These are phyloP conservation scores for Allolobophora icterica DNA, from an alignment of 2,888 invertebrate genomes.

Conservation along the genomic window DNA sequence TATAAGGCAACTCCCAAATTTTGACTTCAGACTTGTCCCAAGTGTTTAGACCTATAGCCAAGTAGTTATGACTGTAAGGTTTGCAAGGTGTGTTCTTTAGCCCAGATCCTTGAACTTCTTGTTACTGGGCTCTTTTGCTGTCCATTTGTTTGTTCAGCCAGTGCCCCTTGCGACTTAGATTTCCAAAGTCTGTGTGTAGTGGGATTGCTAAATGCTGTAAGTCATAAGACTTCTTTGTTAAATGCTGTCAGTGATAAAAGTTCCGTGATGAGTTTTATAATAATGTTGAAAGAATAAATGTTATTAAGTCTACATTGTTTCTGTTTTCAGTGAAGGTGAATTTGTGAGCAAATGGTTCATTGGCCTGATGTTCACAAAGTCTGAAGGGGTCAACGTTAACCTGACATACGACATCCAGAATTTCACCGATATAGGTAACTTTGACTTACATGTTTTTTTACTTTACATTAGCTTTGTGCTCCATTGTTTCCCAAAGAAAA, in stretches of 20 bases:
- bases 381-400: constrained; percentile 86
- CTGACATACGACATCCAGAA: constrained; percentile 88
- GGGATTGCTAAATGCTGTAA: not conserved
- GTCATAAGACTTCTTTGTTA: not conserved
- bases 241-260: not conserved
- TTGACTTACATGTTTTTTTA: not conserved
- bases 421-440: constrained; percentile 83
- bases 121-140: no score
- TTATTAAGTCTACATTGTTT: not conserved
- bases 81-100: no score
- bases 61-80: no score
- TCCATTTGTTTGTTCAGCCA: no score
- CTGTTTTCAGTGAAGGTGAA: constrained; percentile 20
- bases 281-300: not conserved
- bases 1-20: no score
- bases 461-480: not conserved
- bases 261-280: no score
- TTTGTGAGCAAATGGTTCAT: constrained; percentile 90
- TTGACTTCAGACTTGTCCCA: no score
- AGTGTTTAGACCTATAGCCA: no score
- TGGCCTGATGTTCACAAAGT: constrained; percentile 87
- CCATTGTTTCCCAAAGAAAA: not conserved
- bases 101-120: no score
- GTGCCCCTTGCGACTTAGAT: no score
- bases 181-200: not conserved